phyloP scores from a whole-genome alignment of 1,140 invertebrate species.

The Neomicropteryx cornuta region DNA sequence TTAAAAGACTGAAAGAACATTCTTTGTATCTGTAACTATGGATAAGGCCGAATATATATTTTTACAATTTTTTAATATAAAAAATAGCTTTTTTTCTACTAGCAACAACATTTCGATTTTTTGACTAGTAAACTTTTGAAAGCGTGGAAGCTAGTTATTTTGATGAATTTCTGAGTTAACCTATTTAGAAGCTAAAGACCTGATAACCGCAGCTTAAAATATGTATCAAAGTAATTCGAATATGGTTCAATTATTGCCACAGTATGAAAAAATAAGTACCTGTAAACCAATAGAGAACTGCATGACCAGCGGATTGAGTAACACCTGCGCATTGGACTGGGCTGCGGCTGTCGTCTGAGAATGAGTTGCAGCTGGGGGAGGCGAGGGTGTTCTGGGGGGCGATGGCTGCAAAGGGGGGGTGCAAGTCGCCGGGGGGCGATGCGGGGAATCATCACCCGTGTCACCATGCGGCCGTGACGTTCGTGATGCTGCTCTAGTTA shows the following conservation, averaged over 20 bases:
- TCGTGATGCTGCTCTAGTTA: slow-evolving; percentile 65
- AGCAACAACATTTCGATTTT: too few relatives aligned
- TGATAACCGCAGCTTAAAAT: too few relatives aligned
- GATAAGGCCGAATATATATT: too few relatives aligned
- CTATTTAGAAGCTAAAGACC: too few relatives aligned
- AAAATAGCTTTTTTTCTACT: too few relatives aligned
- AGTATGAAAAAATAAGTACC: slow-evolving; percentile 26
- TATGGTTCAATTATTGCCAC: background rate
- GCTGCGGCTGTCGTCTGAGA: slow-evolving; percentile 22
- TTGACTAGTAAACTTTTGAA: too few relatives aligned
- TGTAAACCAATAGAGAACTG: slow-evolving; percentile 73
- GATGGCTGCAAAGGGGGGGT: slow-evolving; percentile 8
- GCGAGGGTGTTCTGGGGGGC: slow-evolving; percentile 21
- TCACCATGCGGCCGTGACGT: slow-evolving; percentile 45
- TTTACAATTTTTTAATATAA: too few relatives aligned
- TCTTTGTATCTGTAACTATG: too few relatives aligned
- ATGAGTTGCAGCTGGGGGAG: slow-evolving; percentile 25
- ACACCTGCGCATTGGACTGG: slow-evolving; percentile 15
- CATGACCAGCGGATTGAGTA: slow-evolving; percentile 72
- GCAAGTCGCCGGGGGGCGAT: slow-evolving; percentile 25
- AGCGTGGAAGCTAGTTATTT: too few relatives aligned
- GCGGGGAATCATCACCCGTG: slow-evolving; percentile 51
- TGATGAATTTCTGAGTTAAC: too few relatives aligned
- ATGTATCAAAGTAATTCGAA: too few relatives aligned
- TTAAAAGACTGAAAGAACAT: too few relatives aligned